phyloP scores from a whole-genome alignment of 2,888 invertebrate genomes.

The Neoascia interrupta region DNA sequence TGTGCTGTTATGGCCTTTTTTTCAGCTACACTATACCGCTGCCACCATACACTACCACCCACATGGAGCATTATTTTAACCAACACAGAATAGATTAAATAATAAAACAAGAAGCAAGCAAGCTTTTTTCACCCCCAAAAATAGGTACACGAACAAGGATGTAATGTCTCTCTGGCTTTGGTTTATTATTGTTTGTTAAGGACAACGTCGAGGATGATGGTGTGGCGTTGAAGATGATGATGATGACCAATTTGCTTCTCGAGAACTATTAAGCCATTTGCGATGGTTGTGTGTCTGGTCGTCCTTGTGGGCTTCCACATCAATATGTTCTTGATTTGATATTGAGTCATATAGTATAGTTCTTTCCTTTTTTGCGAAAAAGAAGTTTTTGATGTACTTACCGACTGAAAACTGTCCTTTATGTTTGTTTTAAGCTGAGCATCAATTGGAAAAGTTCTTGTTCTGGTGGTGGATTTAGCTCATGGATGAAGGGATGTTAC shows the following conservation, averaged over 20 bases:
- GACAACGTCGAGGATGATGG: constrained; percentile 13
- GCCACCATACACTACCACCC: neutral
- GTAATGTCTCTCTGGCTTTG: constrained; percentile 49
- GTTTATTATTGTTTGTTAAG: constrained; percentile 44
- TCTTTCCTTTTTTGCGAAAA: constrained; percentile 17
- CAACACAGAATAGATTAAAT: constrained; percentile 63
- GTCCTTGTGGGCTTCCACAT: neutral
- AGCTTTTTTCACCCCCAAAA: constrained; percentile 24
- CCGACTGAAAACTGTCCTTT: constrained; percentile 64
- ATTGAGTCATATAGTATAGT: constrained; percentile 30
- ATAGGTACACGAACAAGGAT: constrained; percentile 47
- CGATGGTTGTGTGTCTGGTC: constrained; percentile 11
- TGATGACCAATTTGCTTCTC: constrained; percentile 54
- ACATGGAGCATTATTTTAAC: constrained; percentile 58
- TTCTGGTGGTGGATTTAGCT: constrained; percentile 35
- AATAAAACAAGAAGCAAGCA: constrained; percentile 48
- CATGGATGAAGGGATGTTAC: constrained; percentile 24
- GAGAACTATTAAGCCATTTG: constrained; percentile 59
- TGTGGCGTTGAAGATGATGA: neutral
- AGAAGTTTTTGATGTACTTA: constrained; percentile 34
- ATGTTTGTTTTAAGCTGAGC: constrained; percentile 53
- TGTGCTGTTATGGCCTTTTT: too few species aligned
- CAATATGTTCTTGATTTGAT: constrained; percentile 16
- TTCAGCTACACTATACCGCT: neutral
- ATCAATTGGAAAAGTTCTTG: constrained; percentile 53